Percentiles rank a stretch among this genome's conserved stretches.
Evolutionary conservation across 1,140 invertebrate species (phyloP).

Genomic region (Limonius californicus): DNA sequence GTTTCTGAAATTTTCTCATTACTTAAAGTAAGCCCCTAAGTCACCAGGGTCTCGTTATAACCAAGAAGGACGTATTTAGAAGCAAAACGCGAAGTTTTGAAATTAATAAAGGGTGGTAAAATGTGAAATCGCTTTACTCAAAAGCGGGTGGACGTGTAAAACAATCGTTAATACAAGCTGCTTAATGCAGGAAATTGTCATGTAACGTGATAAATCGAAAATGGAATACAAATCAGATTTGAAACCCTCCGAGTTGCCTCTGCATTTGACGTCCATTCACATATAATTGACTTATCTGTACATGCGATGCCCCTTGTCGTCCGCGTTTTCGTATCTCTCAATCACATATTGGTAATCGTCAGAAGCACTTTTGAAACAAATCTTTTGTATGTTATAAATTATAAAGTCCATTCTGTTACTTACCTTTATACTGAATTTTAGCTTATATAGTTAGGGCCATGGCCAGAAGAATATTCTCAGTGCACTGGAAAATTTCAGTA

Average conservation of each 20-base stretch:
- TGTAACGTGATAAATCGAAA: constrained; percentile 15
- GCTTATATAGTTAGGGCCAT: too few relatives aligned
- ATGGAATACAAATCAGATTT: constrained; percentile 15
- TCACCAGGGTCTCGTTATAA: too few relatives aligned
- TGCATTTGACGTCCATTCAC: constrained; percentile 14
- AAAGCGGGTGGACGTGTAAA: background rate
- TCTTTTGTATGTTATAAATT: background rate
- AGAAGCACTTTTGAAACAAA: background rate
- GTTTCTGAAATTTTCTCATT: too few relatives aligned
- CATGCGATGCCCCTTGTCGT: constrained; percentile 8
- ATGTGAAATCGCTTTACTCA: background rate
- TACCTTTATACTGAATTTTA: too few relatives aligned
- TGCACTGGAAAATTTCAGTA: too few relatives aligned
- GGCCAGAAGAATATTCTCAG: too few relatives aligned
- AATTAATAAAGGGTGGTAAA: background rate
- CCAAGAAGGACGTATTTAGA: too few relatives aligned
- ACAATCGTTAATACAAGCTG: constrained; percentile 5
- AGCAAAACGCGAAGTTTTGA: too few relatives aligned
- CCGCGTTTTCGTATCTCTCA: background rate
- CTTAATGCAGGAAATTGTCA: constrained; percentile 6
- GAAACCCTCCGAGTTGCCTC: constrained; percentile 6
- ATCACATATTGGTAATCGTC: background rate
- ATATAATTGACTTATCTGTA: constrained; percentile 15
- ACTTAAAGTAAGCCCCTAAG: too few relatives aligned
- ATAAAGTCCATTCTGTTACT: background rate